A percentile compares a stretch with the other conserved stretches of the same genome.
Evolutionary conservation across 2,113 vertebrate genomes (phyloP).

Genomic region (Rhipidura dahli): DNA sequence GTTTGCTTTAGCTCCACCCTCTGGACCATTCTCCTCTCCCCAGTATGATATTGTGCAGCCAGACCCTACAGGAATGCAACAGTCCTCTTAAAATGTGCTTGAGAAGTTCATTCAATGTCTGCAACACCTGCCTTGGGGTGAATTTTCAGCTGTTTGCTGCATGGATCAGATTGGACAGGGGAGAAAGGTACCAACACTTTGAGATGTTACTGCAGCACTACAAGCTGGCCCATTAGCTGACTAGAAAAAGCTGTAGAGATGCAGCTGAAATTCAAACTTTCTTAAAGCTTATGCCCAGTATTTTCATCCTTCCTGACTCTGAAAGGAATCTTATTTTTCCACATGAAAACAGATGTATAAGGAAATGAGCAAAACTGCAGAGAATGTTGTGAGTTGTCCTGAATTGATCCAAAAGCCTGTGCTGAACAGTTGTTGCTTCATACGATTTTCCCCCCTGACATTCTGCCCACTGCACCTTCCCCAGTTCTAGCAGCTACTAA

Average conservation of each 20-base stretch:
- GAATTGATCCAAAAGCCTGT: neutral
- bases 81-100: neutral
- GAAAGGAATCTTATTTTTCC: neutral
- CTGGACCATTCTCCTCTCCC: neutral
- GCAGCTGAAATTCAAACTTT: neutral
- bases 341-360: neutral
- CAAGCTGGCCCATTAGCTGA: neutral
- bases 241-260: neutral
- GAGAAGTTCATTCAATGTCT: neutral
- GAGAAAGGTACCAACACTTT: neutral
- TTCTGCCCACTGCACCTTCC: neutral
- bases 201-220: neutral
- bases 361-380: neutral
- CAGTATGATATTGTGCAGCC: fast-evolving
- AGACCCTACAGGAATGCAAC: neutral
- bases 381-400: neutral
- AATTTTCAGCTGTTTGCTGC: neutral
- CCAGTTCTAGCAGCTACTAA: neutral
- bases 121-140: neutral
- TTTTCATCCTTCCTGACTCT: neutral
- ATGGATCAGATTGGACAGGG: neutral
- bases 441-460: neutral
- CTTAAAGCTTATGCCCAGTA: neutral
- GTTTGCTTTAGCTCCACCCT: neutral
- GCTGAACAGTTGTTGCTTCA: neutral